Conservation (phyloP, 92 coral and sea anemone genomes). For the Porites cylindrica region DNA sequence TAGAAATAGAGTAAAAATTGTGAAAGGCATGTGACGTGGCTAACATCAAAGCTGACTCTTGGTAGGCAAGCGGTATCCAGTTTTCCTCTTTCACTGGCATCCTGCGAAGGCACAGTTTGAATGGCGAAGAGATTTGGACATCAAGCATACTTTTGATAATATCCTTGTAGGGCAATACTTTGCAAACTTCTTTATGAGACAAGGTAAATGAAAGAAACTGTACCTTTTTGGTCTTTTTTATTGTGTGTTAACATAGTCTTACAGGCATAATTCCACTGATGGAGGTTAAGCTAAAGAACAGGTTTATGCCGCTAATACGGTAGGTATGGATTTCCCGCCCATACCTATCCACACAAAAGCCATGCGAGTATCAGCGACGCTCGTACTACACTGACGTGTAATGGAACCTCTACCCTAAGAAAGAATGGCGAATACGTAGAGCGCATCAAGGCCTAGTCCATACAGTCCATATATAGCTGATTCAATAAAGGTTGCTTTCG, state of each 20-base stretch:
- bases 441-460: too few species aligned
- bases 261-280: background rate
- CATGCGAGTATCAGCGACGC: too few species aligned
- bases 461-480: too few species aligned
- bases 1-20: too few species aligned
- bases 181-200: conserved; percentile 56
- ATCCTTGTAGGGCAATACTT: conserved; percentile 51
- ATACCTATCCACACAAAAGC: too few species aligned
- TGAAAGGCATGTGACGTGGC: too few species aligned
- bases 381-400: too few species aligned
- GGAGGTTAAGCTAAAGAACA: background rate
- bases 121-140: conserved; percentile 44
- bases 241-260: background rate
- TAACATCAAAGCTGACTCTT: background rate
- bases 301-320: background rate
- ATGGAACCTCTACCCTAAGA: too few species aligned
- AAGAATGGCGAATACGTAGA: too few species aligned
- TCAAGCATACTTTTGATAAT: conserved; percentile 44
- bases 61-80: conserved; percentile 49
- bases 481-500: too few species aligned
- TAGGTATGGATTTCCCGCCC: too few species aligned
- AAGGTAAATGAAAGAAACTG: conserved; percentile 40
- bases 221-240: background rate
- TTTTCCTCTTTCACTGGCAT: conserved; percentile 64
- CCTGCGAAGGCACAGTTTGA: conserved; percentile 67